phyloP scores from a whole-genome alignment of 2,113 vertebrate species.

The Chamaea fasciata region DNA sequence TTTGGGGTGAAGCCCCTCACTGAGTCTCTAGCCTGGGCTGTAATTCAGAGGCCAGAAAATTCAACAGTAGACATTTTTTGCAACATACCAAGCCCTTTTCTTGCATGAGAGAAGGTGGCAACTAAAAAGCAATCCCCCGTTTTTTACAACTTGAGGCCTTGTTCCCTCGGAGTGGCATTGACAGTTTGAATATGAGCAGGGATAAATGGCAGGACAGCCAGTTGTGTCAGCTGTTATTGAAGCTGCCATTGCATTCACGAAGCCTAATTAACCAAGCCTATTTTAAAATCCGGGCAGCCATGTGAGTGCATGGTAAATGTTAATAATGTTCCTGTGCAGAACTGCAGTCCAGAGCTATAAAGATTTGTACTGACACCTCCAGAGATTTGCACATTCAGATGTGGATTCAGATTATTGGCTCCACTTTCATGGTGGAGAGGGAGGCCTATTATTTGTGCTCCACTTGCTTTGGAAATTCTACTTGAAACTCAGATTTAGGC shows the following conservation, averaged over 20 bases:
- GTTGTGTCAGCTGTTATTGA: not conserved
- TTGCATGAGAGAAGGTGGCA: not conserved
- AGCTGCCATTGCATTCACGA: not conserved
- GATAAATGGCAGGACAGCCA: not conserved
- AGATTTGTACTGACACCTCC: not conserved
- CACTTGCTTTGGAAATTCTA: not conserved
- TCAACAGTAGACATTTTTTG: not conserved
- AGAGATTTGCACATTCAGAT: not conserved
- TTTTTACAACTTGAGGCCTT: not conserved
- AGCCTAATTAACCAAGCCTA: not conserved
- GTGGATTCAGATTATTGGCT: not conserved
- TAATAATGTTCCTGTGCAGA: not conserved
- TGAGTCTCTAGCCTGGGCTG: not conserved
- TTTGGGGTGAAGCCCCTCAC: not conserved
- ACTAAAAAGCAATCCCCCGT: not conserved
- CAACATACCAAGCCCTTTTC: not conserved
- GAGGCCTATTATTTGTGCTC: not conserved
- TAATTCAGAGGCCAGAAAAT: not conserved
- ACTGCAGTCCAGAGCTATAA: not conserved
- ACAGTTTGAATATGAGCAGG: not conserved
- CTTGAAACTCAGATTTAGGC: not conserved
- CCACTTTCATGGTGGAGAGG: not conserved
- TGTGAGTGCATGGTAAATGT: not conserved
- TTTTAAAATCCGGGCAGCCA: not conserved
- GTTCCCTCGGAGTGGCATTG: not conserved